Base-by-base conservation (phyloP, 2,113 vertebrate species). In the Hippolais icterina region DNA sequence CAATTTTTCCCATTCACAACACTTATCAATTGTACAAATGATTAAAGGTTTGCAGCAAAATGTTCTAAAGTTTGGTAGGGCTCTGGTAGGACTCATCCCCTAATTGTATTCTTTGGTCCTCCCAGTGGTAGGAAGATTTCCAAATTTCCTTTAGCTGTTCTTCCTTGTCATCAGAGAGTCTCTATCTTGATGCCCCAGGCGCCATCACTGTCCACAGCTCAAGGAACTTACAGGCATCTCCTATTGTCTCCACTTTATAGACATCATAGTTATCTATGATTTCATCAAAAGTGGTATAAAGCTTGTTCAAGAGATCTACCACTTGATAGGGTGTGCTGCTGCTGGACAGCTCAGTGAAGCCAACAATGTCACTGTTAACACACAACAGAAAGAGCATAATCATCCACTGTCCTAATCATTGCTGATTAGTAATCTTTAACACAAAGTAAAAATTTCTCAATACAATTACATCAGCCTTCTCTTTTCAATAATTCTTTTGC, bases 241-340 rank as follows among this genome's bases (percentile, higher is more conserved):
- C 98, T 75, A 98, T 98, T 61, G 97, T 99, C 95, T 99, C 98
- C 94, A 98, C 98, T 94, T 99, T 98, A 93, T 98, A 99, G 60
- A 99, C 98, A 91, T 99, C 98, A 41, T 98, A 97, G 95, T 98
- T 98, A 96, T 98, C 98, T 77, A 98, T 98, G 78, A 99, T 99
- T 94, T 99, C 98, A 46, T 99, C 99, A 28, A 98, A 99, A 15
- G 98, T 98, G 1, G 98, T 98, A 68, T 98, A 99, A 85, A 98
- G 98, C 75, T 98, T 99, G 96, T 99, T 98, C 75, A 99, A 97
- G 82, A 99, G 98, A 65, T 98, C 98, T 10, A 98, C 98, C 17
- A 98, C 98, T 96, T 99, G 97, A 76, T 98, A 98, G 0, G 97
- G 98, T 12, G 97, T 98, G 85, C 99, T 99, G 94, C 96, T 98